Conservation (phyloP, 2,888 invertebrate genomes). For the Amiota communis region DNA sequence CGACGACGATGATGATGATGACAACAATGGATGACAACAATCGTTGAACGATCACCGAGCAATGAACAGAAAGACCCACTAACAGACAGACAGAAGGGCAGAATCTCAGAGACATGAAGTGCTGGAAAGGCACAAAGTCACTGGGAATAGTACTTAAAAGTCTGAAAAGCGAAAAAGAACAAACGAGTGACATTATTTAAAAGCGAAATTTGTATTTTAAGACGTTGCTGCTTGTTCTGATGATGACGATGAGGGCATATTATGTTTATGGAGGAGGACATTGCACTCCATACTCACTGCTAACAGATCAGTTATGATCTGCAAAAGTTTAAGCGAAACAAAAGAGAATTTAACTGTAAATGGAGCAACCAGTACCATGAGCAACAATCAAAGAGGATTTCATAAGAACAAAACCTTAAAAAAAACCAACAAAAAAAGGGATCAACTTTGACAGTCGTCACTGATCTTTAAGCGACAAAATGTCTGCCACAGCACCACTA, state of each 20-base stretch:
- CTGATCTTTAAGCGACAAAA: slow-evolving; percentile 37
- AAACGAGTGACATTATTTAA: slow-evolving; percentile 50
- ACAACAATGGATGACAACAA: background rate
- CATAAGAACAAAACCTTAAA: background rate
- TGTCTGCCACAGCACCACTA: slow-evolving; percentile 51
- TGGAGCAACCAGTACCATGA: slow-evolving; percentile 34
- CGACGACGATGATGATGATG: background rate
- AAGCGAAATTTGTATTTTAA: slow-evolving; percentile 41
- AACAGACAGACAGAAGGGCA: background rate
- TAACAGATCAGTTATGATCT: slow-evolving; percentile 61
- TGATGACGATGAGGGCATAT: slow-evolving; percentile 26
- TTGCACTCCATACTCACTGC: slow-evolving; percentile 49
- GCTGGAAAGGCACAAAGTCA: background rate
- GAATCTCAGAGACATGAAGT: slow-evolving; percentile 21
- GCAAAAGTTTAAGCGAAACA: slow-evolving; percentile 44
- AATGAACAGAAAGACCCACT: background rate
- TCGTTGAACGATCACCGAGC: background rate
- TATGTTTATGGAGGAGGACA: slow-evolving; percentile 45
- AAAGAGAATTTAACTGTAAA: slow-evolving; percentile 64
- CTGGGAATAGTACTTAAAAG: slow-evolving; percentile 19
- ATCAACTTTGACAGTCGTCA: slow-evolving; percentile 14
- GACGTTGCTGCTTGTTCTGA: too few relatives aligned
- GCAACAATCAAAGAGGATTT: background rate
- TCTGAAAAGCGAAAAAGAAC: slow-evolving; percentile 16
- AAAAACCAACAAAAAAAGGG: background rate